Conservation (phyloP, 2,888 invertebrate genomes). For the Smittia aterrima region DNA sequence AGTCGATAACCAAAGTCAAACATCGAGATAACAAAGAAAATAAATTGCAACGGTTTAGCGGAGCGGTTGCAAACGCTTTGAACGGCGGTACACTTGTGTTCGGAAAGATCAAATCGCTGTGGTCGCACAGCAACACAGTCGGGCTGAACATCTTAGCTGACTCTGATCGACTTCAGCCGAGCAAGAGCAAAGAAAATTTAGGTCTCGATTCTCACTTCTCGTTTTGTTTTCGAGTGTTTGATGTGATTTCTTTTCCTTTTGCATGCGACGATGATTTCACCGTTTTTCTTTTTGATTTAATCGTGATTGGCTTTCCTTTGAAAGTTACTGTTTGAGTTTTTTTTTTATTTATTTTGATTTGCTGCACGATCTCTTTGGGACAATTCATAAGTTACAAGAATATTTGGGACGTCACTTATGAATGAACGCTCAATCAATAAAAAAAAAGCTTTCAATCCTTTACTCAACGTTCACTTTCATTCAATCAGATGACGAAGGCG, state of each 20-base stretch:
- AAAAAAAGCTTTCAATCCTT: neutral
- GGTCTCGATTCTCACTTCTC: slow-evolving; percentile 9
- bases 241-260: slow-evolving; percentile 26
- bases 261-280: neutral
- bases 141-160: slow-evolving; percentile 80
- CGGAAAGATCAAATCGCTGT: slow-evolving; percentile 84
- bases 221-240: slow-evolving; percentile 16
- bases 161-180: neutral
- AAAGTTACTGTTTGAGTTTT: neutral
- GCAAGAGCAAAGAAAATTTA: slow-evolving; percentile 34
- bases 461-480: neutral
- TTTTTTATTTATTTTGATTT: slow-evolving; percentile 27
- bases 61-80: slow-evolving; percentile 3
- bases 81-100: slow-evolving; percentile 59
- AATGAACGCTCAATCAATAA: neutral
- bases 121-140: slow-evolving; percentile 72
- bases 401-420: neutral
- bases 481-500: slow-evolving; percentile 69
- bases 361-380: neutral
- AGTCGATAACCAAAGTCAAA: slow-evolving; percentile 27
- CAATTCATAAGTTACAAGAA: neutral
- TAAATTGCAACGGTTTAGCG: slow-evolving; percentile 28
- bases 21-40: slow-evolving; percentile 25
- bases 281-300: slow-evolving; percentile 2
- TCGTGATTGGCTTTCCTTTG: neutral